Conservation (phyloP, 2,888 invertebrate species). For the Eupithecia subfuscata region DNA sequence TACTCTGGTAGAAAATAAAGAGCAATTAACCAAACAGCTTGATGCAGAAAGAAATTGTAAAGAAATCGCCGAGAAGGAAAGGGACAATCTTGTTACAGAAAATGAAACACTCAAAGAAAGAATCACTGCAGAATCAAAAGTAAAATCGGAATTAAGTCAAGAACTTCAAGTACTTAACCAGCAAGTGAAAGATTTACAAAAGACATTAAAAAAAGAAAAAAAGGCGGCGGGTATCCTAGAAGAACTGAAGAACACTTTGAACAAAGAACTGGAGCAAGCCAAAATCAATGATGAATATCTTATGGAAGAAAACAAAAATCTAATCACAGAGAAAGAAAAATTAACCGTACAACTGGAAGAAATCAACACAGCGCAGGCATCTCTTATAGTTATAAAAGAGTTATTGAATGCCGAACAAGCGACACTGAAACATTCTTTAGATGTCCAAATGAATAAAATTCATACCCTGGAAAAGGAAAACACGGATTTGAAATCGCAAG, state of each 20-base stretch:
- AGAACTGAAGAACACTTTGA: slow-evolving; percentile 25
- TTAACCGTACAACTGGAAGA: slow-evolving; percentile 16
- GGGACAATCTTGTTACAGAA: slow-evolving; percentile 44
- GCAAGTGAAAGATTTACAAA: slow-evolving; percentile 22
- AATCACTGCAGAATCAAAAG: slow-evolving; percentile 25
- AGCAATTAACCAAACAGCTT: slow-evolving; percentile 56
- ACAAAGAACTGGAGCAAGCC: slow-evolving; percentile 22
- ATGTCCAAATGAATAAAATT: slow-evolving; percentile 17
- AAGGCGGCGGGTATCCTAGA: slow-evolving; percentile 10
- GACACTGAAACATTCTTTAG: slow-evolving; percentile 20
- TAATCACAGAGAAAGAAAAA: slow-evolving; percentile 19
- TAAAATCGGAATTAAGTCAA: slow-evolving; percentile 28
- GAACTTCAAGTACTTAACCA: slow-evolving; percentile 27
- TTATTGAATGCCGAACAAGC: slow-evolving; percentile 28
- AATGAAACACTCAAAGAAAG: slow-evolving; percentile 45
- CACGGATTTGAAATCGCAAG: slow-evolving; percentile 5
- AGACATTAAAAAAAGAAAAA: slow-evolving; percentile 17
- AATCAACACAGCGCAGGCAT: slow-evolving; percentile 15
- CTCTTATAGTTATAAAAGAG: slow-evolving; percentile 21
- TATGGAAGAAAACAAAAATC: slow-evolving; percentile 23
- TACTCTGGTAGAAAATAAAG: slow-evolving; percentile 49
- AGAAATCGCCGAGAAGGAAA: slow-evolving; percentile 55
- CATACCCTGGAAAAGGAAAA: slow-evolving; percentile 17
- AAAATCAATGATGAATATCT: slow-evolving; percentile 25
- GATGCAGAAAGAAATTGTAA: slow-evolving; percentile 55